Evolutionary conservation across 2,888 invertebrate species (phyloP).

Genomic region (Aspidapion aeneum): DNA sequence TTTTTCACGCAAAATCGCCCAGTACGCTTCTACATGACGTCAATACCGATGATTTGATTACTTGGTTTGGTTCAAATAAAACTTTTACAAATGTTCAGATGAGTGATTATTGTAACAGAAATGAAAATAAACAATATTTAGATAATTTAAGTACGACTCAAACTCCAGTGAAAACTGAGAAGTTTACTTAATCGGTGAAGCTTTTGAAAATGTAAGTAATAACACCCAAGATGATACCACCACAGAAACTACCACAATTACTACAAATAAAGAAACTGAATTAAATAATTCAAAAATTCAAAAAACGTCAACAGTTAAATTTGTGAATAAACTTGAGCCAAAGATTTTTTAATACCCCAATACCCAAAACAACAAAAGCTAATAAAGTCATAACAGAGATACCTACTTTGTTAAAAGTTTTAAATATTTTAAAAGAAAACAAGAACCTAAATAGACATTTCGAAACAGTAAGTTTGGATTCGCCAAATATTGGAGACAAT

Average conservation of each 20-base stretch:
- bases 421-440: background rate
- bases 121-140: too few species aligned
- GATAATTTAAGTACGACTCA: too few species aligned
- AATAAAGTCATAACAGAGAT: too few species aligned
- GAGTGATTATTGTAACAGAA: too few species aligned
- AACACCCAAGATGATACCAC: too few species aligned
- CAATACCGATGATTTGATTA: slow-evolving; percentile 62
- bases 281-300: too few species aligned
- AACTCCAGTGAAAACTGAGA: too few species aligned
- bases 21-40: slow-evolving; percentile 59
- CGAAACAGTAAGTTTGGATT: slow-evolving; percentile 4
- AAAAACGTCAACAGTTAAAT: too few species aligned
- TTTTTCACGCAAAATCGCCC: slow-evolving; percentile 59
- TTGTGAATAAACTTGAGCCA: background rate
- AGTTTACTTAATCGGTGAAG: too few species aligned
- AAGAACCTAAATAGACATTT: slow-evolving; percentile 10
- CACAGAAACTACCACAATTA: too few species aligned
- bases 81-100: slow-evolving; percentile 40
- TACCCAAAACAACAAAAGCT: background rate
- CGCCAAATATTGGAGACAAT: background rate
- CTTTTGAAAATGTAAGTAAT: too few species aligned
- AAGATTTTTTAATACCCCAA: background rate
- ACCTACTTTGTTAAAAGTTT: background rate
- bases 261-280: too few species aligned
- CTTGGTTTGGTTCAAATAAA: slow-evolving; percentile 63